These are phyloP conservation scores for Sylvicapra grimmia DNA, from an alignment of 2,113 vertebrate genomes.

Conservation along the genomic window DNA sequence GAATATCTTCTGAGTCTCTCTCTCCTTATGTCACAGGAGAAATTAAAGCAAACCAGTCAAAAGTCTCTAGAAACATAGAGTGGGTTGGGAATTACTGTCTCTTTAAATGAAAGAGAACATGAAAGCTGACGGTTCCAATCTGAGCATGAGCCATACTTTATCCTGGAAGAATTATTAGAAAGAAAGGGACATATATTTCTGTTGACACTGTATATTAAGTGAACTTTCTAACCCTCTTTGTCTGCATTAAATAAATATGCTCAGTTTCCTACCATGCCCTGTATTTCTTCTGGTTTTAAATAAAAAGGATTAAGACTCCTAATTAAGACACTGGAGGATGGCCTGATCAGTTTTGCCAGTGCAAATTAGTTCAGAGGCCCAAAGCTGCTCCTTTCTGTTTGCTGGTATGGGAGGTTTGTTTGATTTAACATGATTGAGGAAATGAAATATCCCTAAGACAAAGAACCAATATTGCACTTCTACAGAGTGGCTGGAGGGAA, in stretches of 20 bases:
- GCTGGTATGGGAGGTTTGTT: conserved; percentile 60
- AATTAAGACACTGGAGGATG: conserved; percentile 73
- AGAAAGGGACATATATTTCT: conserved; percentile 47
- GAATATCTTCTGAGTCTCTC: neutral
- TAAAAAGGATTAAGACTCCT: conserved; percentile 66
- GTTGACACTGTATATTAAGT: conserved; percentile 60
- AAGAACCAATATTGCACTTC: conserved; percentile 62
- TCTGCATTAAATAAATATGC: conserved; percentile 67
- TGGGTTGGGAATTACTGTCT: conserved; percentile 51
- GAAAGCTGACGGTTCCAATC: conserved; percentile 44
- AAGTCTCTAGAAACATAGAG: conserved; percentile 18
- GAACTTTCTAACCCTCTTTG: conserved; percentile 57
- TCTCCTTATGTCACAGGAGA: conserved; percentile 27
- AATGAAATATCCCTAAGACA: conserved; percentile 73
- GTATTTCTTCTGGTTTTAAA: conserved; percentile 66
- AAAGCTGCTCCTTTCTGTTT: conserved; percentile 64
- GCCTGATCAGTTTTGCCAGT: conserved; percentile 64
- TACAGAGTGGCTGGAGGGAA: conserved; percentile 51
- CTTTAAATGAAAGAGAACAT: conserved; percentile 61
- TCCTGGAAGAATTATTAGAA: conserved; percentile 61
- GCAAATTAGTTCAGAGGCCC: conserved; percentile 72
- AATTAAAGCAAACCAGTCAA: conserved; percentile 39
- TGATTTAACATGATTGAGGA: conserved; percentile 73
- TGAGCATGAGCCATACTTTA: conserved; percentile 41
- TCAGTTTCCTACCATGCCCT: conserved; percentile 33